Evolutionary conservation across 2,113 vertebrate genomes (phyloP), one percentile per base, ranked within the genome.

Genomic region (Dasypus novemcinctus): DNA sequence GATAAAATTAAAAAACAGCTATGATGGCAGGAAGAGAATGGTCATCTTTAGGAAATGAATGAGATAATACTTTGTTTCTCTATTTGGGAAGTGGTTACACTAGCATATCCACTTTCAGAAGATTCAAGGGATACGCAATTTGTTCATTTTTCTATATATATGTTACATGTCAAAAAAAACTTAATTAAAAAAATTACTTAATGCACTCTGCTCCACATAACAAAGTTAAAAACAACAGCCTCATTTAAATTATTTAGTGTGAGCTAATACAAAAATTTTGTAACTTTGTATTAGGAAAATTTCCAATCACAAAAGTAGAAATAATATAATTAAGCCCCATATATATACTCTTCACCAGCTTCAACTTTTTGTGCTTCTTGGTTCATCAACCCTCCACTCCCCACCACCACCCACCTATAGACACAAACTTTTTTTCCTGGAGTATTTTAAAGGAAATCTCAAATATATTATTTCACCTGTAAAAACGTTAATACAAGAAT

Each of bases 221-320:
- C 31, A 87, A 59, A 7, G 13, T 74, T 90, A 25, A 83, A 95
- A 82, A 92, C 49, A 94, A 93, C 6, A 27, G 49, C 7, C 43
- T 81, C 85, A 94, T 92, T 96, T 92, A 96, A 90, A 94, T 95
- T 76, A 93, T n/a, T n/a, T 36, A 88, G 29, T 86, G 18, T 8
- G 66, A 94, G 57, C 27, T 20, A 83, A 74, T 29, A 74, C 8
- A 76, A 82, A 49, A 93, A 27, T 4, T 36, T 86, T 63, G 36
- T 66, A 88, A 84, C 11, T 46, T 38, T 69, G 17, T 14, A 87
- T 64, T 74, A 61, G n/a, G 57, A 15, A 86, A 91, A 87, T 59
- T 52, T 80, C 84, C 66, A 89, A 11, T 38, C 29, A 87, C 15
- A 61, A 76, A 96, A 76, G 25, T 9, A 75, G 23, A 64, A 92